Percentiles rank a stretch among this genome's conserved stretches.
Evolutionary conservation across 1,140 invertebrate species (phyloP).

Genomic region (Drosophila miranda): DNA sequence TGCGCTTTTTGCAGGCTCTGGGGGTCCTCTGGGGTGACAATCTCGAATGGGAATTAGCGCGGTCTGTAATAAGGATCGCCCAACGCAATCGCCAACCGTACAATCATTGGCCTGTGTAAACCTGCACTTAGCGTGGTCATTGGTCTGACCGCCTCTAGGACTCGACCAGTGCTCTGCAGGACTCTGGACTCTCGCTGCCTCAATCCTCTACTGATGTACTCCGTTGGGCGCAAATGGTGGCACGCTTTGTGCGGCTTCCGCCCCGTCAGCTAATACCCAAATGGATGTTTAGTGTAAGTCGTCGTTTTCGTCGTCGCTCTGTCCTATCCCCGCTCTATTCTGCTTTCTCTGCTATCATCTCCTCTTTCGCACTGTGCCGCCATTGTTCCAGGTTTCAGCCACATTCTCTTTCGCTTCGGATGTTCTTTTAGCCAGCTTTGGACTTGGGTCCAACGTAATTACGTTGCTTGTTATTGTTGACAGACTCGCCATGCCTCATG

Average conservation of each 20-base stretch:
- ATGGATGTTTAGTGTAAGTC: conserved; percentile 80
- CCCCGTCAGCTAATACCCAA: conserved; percentile 73
- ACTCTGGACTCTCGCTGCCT: conserved; percentile 9
- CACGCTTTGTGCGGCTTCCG: conserved; percentile 75
- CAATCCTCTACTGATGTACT: conserved; percentile 5
- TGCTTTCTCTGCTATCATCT: conserved; percentile 2
- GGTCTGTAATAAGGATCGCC: conserved; percentile 77
- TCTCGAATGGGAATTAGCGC: conserved; percentile 77
- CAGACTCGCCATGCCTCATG: conserved; percentile 40
- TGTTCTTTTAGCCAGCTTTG: conserved; percentile 32
- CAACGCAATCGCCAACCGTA: conserved; percentile 61
- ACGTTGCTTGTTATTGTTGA: conserved; percentile 77
- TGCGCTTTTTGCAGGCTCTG: conserved; percentile 44
- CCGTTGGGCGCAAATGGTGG: conserved; percentile 74
- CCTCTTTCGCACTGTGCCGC: conserved; percentile 8
- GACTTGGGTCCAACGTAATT: conserved; percentile 58
- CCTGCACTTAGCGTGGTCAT: conserved; percentile 79
- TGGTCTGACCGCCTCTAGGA: conserved; percentile 25
- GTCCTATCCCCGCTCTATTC: background rate
- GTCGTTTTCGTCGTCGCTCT: conserved; percentile 6
- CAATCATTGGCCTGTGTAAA: conserved; percentile 81
- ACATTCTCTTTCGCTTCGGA: conserved; percentile 41
- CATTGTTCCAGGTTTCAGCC: conserved; percentile 41
- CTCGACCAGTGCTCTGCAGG: background rate
- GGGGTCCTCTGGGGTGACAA: conserved; percentile 47